Conservation (phyloP, 2,113 vertebrate species). For the Embiotoca jacksoni region DNA sequence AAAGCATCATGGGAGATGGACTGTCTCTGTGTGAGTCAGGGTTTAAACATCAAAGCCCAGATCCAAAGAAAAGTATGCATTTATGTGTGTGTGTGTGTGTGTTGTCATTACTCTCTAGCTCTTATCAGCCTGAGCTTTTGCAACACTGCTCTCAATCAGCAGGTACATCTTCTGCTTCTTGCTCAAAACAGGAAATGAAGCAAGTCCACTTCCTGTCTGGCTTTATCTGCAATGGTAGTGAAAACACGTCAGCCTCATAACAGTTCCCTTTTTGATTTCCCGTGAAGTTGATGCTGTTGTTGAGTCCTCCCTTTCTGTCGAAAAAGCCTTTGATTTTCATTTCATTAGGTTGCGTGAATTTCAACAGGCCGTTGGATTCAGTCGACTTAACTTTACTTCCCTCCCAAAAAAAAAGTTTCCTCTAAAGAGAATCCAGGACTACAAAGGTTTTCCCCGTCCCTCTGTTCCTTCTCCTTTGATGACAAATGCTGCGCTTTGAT, state of each 20-base stretch:
- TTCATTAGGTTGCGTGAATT: slow-evolving; percentile 2
- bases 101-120: not conserved
- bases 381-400: slow-evolving; percentile 5
- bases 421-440: slow-evolving; percentile 37
- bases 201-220: slow-evolving; percentile 60
- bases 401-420: not conserved
- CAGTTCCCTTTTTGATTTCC: slow-evolving; percentile 66
- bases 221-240: slow-evolving; percentile 36
- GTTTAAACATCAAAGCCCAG: slow-evolving; percentile 46
- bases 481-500: slow-evolving; percentile 65
- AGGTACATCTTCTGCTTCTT: slow-evolving; percentile 54
- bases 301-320: not conserved
- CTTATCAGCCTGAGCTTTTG: slow-evolving; percentile 4
- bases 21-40: not conserved
- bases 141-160: slow-evolving; percentile 23
- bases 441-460: slow-evolving; percentile 59
- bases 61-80: not conserved
- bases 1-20: slow-evolving; percentile 47
- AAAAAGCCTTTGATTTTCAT: slow-evolving; percentile 22
- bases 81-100: slow-evolving; percentile 1
- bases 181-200: slow-evolving; percentile 76
- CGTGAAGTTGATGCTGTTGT: slow-evolving; percentile 41
- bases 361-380: slow-evolving; percentile 29
- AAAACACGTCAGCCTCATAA: slow-evolving; percentile 19
- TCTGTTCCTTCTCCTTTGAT: slow-evolving; percentile 54